Percentiles rank a stretch among this genome's conserved stretches.
These are phyloP conservation scores for Uropetala carovei DNA, from an alignment of 2,888 invertebrate genomes.

Conservation along the genomic window DNA sequence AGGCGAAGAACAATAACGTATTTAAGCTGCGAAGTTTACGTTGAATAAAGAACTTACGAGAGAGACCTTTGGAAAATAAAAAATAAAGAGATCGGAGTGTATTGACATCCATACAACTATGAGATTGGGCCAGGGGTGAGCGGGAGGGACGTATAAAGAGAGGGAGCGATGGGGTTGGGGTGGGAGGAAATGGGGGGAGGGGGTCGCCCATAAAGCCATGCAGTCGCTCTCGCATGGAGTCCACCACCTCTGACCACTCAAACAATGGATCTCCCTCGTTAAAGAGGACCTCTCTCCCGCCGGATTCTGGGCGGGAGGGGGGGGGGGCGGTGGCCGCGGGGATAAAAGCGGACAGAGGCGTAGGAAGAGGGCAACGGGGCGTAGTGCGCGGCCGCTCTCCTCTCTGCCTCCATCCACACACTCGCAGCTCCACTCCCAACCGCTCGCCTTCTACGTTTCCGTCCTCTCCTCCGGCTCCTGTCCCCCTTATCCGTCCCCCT, in stretches of 20 bases:
- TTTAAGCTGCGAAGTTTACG: background rate
- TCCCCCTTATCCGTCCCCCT: too few species aligned
- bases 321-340: background rate
- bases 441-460: too few species aligned
- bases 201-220: background rate
- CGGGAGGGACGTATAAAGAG: background rate
- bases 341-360: too few species aligned
- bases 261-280: background rate
- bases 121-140: background rate
- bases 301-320: background rate
- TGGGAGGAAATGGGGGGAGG: background rate
- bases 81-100: too few species aligned
- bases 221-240: background rate
- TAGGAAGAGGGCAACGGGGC: too few species aligned
- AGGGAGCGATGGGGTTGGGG: background rate
- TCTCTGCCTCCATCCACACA: too few species aligned
- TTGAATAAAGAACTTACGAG: background rate
- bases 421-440: too few species aligned
- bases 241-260: background rate
- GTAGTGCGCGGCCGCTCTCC: too few species aligned
- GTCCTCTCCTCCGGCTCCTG: too few species aligned
- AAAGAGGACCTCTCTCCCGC: too few species aligned
- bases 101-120: background rate
- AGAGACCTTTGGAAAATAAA: background rate
- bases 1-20: background rate